A percentile compares a stretch with the other conserved stretches of the same genome.
phyloP scores from a whole-genome alignment of 2,888 invertebrate genomes.

The Hermodice carunculata region DNA sequence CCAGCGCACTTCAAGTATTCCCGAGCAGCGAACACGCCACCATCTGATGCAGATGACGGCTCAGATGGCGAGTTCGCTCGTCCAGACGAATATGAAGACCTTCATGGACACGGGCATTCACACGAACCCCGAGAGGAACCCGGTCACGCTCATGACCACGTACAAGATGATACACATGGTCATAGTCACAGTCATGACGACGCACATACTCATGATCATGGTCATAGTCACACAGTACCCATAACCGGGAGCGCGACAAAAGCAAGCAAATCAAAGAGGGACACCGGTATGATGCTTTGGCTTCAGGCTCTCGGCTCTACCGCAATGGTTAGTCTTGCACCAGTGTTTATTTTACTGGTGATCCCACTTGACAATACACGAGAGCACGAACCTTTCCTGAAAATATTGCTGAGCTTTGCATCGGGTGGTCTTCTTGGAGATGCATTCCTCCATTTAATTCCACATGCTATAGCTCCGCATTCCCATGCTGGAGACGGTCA shows the following conservation, averaged over 20 bases:
- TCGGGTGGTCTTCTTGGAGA: slow-evolving; percentile 90
- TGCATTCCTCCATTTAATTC: slow-evolving; percentile 98
- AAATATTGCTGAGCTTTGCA: slow-evolving; percentile 76
- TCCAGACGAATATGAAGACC: slow-evolving; percentile 1
- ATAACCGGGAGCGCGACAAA: neutral
- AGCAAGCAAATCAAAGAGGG: slow-evolving; percentile 36
- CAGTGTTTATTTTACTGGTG: slow-evolving; percentile 91
- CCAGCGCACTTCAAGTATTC: slow-evolving; percentile 87
- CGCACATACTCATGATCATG: slow-evolving; percentile 38
- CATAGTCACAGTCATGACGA: slow-evolving; percentile 63
- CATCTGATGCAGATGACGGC: neutral
- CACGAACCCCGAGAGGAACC: slow-evolving; percentile 34
- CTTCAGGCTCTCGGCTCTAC: slow-evolving; percentile 90
- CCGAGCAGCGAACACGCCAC: slow-evolving; percentile 76
- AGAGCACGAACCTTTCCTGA: slow-evolving; percentile 87
- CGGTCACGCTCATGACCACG: slow-evolving; percentile 45
- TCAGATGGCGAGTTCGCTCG: neutral
- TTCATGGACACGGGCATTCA: slow-evolving; percentile 17
- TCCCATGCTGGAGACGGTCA: slow-evolving; percentile 60
- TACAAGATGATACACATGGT: slow-evolving; percentile 42
- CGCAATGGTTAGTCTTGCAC: slow-evolving; percentile 92
- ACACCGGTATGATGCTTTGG: slow-evolving; percentile 74
- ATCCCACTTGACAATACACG: slow-evolving; percentile 86
- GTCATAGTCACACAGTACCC: slow-evolving; percentile 19
- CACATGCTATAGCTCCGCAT: slow-evolving; percentile 83